Conservation (phyloP, 1,140 invertebrate species). For the Triops longicaudatus region DNA sequence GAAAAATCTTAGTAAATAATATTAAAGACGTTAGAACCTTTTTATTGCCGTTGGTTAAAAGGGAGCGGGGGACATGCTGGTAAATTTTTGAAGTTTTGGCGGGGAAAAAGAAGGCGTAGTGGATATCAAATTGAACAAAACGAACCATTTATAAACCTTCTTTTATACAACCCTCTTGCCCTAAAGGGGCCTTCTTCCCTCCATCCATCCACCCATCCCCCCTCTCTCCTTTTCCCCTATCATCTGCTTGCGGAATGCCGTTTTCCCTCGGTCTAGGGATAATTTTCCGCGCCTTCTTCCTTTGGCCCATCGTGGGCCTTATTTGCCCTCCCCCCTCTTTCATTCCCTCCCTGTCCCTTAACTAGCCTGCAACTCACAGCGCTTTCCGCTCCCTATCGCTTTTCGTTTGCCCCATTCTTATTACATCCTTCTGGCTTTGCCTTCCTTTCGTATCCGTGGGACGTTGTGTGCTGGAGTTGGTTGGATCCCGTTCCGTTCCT, state of each 20-base stretch:
- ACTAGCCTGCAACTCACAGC: constrained; percentile 16
- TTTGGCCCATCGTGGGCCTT: constrained; percentile 13
- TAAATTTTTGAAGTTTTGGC: neutral
- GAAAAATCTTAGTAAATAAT: neutral
- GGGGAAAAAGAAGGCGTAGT: neutral
- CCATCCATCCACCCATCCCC: neutral
- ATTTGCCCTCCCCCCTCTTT: constrained; percentile 18
- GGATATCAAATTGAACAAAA: neutral
- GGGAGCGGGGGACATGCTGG: too few species aligned
- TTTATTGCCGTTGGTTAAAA: too few species aligned
- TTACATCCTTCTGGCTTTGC: neutral
- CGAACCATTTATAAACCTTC: neutral
- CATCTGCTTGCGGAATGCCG: constrained; percentile 20
- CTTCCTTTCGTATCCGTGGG: constrained; percentile 7
- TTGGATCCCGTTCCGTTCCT: neutral
- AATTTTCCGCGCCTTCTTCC: constrained; percentile 21
- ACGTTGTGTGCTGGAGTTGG: neutral
- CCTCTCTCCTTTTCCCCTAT: constrained; percentile 18
- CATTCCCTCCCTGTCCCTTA: neutral
- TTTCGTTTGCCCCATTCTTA: constrained; percentile 6
- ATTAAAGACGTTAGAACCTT: neutral
- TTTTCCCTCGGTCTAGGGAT: constrained; percentile 18
- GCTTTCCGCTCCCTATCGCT: neutral
- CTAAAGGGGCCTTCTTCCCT: neutral
- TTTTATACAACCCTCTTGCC: neutral